Evolutionary conservation across 2,888 invertebrate genomes (phyloP), one percentile per base, ranked within the genome.

Genomic region (Antitype chi): DNA sequence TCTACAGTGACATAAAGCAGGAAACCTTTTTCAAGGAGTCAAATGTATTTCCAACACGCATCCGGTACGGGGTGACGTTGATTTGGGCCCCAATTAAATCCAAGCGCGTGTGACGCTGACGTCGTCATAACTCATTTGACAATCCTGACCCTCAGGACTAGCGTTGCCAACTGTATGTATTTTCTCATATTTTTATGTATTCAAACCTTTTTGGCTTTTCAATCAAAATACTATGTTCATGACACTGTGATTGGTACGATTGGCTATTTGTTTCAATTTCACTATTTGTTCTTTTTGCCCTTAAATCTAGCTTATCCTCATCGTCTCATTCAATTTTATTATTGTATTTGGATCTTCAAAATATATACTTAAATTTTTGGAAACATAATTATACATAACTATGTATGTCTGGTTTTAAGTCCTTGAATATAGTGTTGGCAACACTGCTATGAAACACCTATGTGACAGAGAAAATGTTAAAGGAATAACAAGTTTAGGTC

Each of bases 11-110:
- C 81, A 83, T 70, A 74, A 73, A 49, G 59, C 60, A 74, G 49
- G 57, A 62, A 76, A 80, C 78, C 88, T 86, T 81, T 88, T 85
- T 70, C 78, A 55, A 81, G 66, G 78, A 87, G 75, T 79, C 88
- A 86, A 81, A 87, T 86, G 81, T 81, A 88, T 87, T 88, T 87
- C 78, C 62, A 77, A 74, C 86, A 78, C 76, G 70, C 75, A 82
- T 83, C 77, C 82, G 68, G 70, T 55, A 32, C 57, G 57, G 59
- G 43, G 57, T 89, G 89, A 89, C 89, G 80, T 88, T 88, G 88
- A 88, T 75, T 70, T 81, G 88, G 88, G 88, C 80, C 70, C 80
- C 86, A 89, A 88, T 88, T 88, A 88, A 84, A 88, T 72, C 77
- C 60, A 74, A 69, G 68, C 72, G 78, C 79, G 78, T 77, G 70